A percentile compares a stretch with the other conserved stretches of the same genome.
These are phyloP conservation scores for Dryobota labecula DNA, from an alignment of 2,888 invertebrate species.

Conservation along the genomic window DNA sequence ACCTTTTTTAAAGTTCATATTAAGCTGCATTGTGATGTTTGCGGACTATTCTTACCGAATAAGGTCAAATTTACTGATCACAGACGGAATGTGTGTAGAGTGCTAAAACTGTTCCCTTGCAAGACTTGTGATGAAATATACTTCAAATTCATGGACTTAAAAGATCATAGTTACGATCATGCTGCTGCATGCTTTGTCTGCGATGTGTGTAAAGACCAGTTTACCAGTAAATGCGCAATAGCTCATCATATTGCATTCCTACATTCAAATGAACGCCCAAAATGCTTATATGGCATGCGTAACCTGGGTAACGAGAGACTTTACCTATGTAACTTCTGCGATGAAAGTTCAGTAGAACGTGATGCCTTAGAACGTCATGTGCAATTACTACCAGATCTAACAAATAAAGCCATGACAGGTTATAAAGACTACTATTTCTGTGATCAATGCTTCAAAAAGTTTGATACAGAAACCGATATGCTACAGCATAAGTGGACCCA, in stretches of 20 bases:
- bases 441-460: slow-evolving; percentile 81
- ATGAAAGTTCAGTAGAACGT: slow-evolving; percentile 77
- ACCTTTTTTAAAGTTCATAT: slow-evolving; percentile 86
- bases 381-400: slow-evolving; percentile 76
- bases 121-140: slow-evolving; percentile 75
- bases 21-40: slow-evolving; percentile 83
- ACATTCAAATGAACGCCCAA: slow-evolving; percentile 76
- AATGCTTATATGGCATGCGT: slow-evolving; percentile 72
- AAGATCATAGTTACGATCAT: slow-evolving; percentile 84
- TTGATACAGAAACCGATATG: slow-evolving; percentile 81
- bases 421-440: slow-evolving; percentile 83
- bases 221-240: slow-evolving; percentile 76
- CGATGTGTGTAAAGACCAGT: slow-evolving; percentile 84
- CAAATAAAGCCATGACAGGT: slow-evolving; percentile 78
- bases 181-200: slow-evolving; percentile 74
- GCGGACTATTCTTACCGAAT: slow-evolving; percentile 73
- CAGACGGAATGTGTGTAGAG: slow-evolving; percentile 74
- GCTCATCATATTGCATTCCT: slow-evolving; percentile 80
- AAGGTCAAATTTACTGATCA: slow-evolving; percentile 76
- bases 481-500: slow-evolving; percentile 85
- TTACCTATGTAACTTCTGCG: slow-evolving; percentile 83
- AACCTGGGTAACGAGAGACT: slow-evolving; percentile 74
- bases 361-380: slow-evolving; percentile 77
- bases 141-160: slow-evolving; percentile 81
- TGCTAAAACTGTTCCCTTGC: slow-evolving; percentile 77